Percentiles rank a stretch among this genome's conserved stretches.
These are phyloP conservation scores for Erpornis zantholeuca DNA, from an alignment of 2,113 vertebrate genomes.

Conservation along the genomic window DNA sequence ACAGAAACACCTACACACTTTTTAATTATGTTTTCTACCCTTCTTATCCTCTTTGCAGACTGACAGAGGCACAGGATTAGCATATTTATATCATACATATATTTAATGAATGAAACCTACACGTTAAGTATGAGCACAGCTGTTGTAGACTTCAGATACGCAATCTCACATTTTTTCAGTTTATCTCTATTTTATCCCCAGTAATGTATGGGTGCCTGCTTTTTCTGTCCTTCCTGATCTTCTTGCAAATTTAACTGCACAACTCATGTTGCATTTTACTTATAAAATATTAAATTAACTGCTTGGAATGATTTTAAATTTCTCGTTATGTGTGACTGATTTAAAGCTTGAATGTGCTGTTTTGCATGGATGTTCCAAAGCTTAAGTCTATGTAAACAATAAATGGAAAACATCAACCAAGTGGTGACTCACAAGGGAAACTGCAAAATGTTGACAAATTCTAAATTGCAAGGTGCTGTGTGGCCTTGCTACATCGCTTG, in stretches of 20 bases:
- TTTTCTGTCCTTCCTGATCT: constrained; percentile 17
- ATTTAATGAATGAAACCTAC: constrained; percentile 65
- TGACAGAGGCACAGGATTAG: constrained; percentile 48
- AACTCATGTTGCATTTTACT: constrained; percentile 57
- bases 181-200: constrained; percentile 13
- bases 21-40: constrained; percentile 50
- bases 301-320: constrained; percentile 51
- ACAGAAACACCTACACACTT: constrained; percentile 43
- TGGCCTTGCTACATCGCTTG: background rate
- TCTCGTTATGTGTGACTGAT: constrained; percentile 54
- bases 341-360: constrained; percentile 39
- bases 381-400: constrained; percentile 42
- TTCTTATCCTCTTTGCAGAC: constrained; percentile 18
- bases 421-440: constrained; percentile 16
- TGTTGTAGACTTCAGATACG: background rate
- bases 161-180: background rate
- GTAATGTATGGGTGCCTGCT: background rate
- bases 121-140: background rate
- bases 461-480: constrained; percentile 33
- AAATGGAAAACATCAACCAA: constrained; percentile 29
- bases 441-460: constrained; percentile 23
- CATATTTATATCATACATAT: constrained; percentile 49
- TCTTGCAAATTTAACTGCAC: constrained; percentile 46
- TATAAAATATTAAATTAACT: constrained; percentile 67
- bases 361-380: constrained; percentile 5